Evolutionary conservation across 2,113 vertebrate genomes (phyloP), one percentile per base, ranked within the genome.

Genomic region (Lasiurus borealis): DNA sequence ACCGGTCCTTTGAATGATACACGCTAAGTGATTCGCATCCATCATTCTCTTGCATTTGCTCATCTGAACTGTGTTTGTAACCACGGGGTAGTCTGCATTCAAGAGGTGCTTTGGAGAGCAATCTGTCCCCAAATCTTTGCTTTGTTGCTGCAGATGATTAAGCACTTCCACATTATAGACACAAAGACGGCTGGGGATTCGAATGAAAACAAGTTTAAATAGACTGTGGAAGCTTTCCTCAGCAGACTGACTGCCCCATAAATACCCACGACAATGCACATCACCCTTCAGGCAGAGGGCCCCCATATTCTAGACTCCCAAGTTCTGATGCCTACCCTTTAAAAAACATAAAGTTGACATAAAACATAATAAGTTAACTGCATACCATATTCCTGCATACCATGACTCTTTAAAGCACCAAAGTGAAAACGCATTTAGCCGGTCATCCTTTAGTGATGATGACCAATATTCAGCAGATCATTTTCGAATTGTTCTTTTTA

Each of bases 121-220:
- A 86, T 95, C 95, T 92, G 68, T 89, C 50, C 85, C 50, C 77
- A 92, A 84, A 96, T 97, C 95, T 96, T 96, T 84, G 85, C 88
- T 96, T 97, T 97, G 90, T 95, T 93, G 64, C 57, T 94, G 64
- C 88, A 97, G 88, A 96, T 94, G 95, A 96, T 96, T 96, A 97
- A 96, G 78, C 84, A 96, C 83, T 96, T 97, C 94, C 94, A 96
- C 95, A 86, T 82, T 95, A 95, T 95, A 95, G 88, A 96, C 95
- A 97, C 97, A 94, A 92, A 97, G 93, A 96, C 92, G 95, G 90
- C 95, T 96, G 95, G 92, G 78, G 82, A 96, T 95, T 97, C 93
- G 96, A 96, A 96, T 97, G 88, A 96, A 95, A 94, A 88, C 82
- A 92, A 96, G 92, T 90, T 96, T 96, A 97, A 96, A 95, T 94